A percentile compares a stretch with the other conserved stretches of the same genome.
phyloP scores from a whole-genome alignment of 2,888 invertebrate genomes.

The Aspidapion aeneum region DNA sequence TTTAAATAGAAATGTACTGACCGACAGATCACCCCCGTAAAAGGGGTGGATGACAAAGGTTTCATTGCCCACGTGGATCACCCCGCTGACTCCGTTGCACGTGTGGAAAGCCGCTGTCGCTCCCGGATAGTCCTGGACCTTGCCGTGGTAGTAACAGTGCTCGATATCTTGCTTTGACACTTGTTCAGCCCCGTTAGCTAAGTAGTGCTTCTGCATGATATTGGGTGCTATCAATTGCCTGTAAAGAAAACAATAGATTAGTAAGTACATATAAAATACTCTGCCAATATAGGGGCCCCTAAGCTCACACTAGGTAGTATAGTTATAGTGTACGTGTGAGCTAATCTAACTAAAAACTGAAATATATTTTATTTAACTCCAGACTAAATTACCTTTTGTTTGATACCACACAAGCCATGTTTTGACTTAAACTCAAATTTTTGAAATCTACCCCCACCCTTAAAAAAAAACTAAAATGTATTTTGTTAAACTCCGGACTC shows the following conservation, averaged over 20 bases:
- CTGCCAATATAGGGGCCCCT: too few species aligned
- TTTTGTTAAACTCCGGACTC: too few species aligned
- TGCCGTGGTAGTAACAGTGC: constrained; percentile 98
- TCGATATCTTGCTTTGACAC: constrained; percentile 90
- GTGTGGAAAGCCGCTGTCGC: constrained; percentile 97
- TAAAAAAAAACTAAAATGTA: too few species aligned
- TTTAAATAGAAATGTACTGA: constrained; percentile 56
- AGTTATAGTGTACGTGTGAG: too few species aligned
- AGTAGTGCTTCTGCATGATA: constrained; percentile 86
- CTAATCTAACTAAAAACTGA: too few species aligned
- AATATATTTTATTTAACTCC: too few species aligned
- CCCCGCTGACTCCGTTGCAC: constrained; percentile 96
- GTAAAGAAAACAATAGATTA: constrained; percentile 51
- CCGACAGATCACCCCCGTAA: constrained; percentile 94
- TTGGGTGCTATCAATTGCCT: constrained; percentile 93
- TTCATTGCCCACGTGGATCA: constrained; percentile 97
- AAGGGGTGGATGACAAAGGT: constrained; percentile 98
- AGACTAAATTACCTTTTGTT: too few species aligned
- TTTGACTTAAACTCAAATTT: too few species aligned
- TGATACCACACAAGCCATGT: too few species aligned
- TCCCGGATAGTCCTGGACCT: constrained; percentile 94
- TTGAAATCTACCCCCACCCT: too few species aligned
- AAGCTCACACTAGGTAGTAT: too few species aligned
- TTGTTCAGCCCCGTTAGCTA: constrained; percentile 80
- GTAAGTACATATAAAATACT: too few species aligned